Evolutionary conservation across 1,140 invertebrate species (phyloP), one percentile per base, ranked within the genome.

Genomic region (Temnothorax curvispinosus): DNA sequence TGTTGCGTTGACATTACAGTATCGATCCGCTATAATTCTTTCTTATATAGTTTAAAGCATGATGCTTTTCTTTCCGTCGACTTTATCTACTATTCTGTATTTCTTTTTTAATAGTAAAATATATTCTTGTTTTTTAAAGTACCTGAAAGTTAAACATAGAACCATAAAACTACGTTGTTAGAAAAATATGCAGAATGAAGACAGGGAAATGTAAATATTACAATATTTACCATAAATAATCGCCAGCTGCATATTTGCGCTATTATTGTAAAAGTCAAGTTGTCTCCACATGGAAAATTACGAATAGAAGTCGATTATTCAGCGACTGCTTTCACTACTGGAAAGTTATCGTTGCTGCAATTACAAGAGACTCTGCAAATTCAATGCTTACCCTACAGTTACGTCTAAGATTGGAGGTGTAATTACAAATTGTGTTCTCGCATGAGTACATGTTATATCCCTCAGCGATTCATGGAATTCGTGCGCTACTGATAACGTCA

Each of bases 351-450:
- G 52, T 85, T 69, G 41, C 47, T 60, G 44, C 81, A 87, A 87
- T 88, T 87, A 88, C 85, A 88, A 82, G 76, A 81, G 69, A 81
- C 54, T 87, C 65, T 32, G 71, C 44, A 44, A 87, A 88, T 82
- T 88, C 74, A 64, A 76, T 75, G 67, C 69, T 52, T 58, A 64
- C 41, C 87, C 69, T 52, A 47, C 71, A 88, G 71, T 88, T 71
- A 62, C 69, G 86, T 77, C 67, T 67, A 85, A 80, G 87, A 86
- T 88, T 89, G 87, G 86, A 86, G 74, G 72, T 88, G 88, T 88
- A 89, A 89, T 88, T 89, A 88, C 87, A 86, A 87, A 88, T 89
- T 81, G 69, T 74, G 56, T 69, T 78, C 87, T 88, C 74, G 69
- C 35, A 77, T 76, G 82, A 86, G 84, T 88, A 75, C 64, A 67